Evolutionary conservation across 2,888 invertebrate genomes (phyloP).

Genomic region (Eristalis tenax): DNA sequence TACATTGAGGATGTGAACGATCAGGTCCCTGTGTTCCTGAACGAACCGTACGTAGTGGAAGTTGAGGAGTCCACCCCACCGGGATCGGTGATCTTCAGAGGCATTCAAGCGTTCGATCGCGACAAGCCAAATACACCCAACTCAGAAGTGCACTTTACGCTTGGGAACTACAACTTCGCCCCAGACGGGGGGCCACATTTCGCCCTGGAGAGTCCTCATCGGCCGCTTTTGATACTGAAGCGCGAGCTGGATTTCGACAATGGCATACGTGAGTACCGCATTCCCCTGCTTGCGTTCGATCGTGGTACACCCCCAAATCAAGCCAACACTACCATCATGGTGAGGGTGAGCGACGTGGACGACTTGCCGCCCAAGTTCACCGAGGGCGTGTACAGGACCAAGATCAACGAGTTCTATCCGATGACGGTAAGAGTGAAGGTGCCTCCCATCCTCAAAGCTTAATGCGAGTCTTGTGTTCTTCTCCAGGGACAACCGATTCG

Average conservation of each 20-base stretch:
- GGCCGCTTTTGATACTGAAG: conserved; percentile 88
- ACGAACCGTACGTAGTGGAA: conserved; percentile 89
- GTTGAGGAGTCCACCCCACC: conserved; percentile 90
- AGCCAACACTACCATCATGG: conserved; percentile 87
- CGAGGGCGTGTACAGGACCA: conserved; percentile 89
- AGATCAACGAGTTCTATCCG: conserved; percentile 91
- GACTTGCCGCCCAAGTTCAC: conserved; percentile 92
- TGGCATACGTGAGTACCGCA: conserved; percentile 88
- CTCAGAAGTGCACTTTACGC: conserved; percentile 91
- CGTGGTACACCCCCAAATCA: conserved; percentile 90
- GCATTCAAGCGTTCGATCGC: conserved; percentile 90
- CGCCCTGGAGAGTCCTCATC: conserved; percentile 89
- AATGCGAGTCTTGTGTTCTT: not conserved
- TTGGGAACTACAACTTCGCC: conserved; percentile 83
- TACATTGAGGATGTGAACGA: conserved; percentile 95
- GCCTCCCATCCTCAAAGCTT: not conserved
- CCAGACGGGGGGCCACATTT: conserved; percentile 83
- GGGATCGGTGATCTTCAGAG: conserved; percentile 90
- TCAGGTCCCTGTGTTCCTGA: conserved; percentile 89
- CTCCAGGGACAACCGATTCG: conserved; percentile 87
- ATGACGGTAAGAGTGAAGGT: conserved; percentile 85
- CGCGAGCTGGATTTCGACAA: conserved; percentile 90
- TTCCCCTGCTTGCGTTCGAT: conserved; percentile 90
- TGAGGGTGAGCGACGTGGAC: conserved; percentile 89
- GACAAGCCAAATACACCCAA: conserved; percentile 95